phyloP scores from a whole-genome alignment of 2,888 invertebrate genomes.

The Myopa testacea region DNA sequence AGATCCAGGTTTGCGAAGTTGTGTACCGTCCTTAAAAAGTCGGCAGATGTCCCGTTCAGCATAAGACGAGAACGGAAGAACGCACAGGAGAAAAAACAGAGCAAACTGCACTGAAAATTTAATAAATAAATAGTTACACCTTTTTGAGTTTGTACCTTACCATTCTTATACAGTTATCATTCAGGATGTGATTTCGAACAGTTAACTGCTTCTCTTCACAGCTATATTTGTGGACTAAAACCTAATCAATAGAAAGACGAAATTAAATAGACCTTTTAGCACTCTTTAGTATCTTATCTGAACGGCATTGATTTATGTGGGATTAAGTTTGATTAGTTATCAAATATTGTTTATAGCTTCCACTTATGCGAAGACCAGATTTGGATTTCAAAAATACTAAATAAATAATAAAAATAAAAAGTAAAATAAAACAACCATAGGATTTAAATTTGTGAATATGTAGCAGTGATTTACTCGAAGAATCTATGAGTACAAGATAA shows the following conservation, averaged over 20 bases:
- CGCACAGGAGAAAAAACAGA: not conserved
- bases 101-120: not conserved
- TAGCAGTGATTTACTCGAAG: not conserved
- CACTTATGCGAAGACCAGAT: too few species aligned
- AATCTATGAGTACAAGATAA: too few species aligned
- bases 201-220: not conserved
- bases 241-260: not conserved
- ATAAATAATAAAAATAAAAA: not conserved
- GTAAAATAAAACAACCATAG: not conserved
- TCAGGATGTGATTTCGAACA: not conserved
- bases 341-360: not conserved
- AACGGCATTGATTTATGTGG: not conserved
- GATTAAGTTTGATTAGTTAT: not conserved
- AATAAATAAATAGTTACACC: not conserved
- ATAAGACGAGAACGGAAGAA: not conserved
- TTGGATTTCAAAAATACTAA: too few species aligned
- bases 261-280: not conserved
- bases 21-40: conserved; percentile 53
- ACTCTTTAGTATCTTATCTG: conserved; percentile 2
- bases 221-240: not conserved
- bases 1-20: conserved; percentile 57
- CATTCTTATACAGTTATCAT: not conserved
- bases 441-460: not conserved
- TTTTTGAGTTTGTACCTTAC: not conserved
- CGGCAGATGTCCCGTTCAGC: conserved; percentile 50